Conservation (phyloP, 2,113 vertebrate genomes). For the Tapirus terrestris region DNA sequence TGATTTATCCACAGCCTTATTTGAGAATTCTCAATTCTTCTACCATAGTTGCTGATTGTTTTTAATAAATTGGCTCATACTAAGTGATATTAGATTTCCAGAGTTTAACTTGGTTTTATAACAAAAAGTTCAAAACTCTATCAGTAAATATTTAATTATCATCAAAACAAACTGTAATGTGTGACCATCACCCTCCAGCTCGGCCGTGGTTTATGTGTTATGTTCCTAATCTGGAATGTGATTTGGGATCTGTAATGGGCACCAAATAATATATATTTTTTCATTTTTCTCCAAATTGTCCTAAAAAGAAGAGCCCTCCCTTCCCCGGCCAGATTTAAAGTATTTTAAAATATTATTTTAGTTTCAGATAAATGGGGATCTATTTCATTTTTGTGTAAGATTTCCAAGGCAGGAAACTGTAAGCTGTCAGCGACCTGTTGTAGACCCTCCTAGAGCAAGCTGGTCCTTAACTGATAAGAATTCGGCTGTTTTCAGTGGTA, state of each 20-base stretch:
- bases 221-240: neutral
- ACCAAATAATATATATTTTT: neutral
- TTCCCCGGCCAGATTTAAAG: neutral
- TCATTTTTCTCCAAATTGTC: neutral
- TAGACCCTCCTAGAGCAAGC: neutral
- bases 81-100: neutral
- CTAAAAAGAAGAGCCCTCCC: neutral
- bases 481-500: neutral
- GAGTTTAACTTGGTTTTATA: neutral
- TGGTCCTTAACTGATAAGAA: neutral
- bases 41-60: neutral
- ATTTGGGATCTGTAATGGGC: neutral
- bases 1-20: neutral
- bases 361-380: neutral
- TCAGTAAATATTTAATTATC: neutral
- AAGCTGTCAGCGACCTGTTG: neutral
- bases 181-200: neutral
- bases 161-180: neutral
- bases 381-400: neutral
- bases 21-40: neutral
- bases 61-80: neutral
- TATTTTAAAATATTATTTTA: slow-evolving; percentile 30
- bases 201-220: neutral
- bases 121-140: neutral
- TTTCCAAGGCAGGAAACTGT: neutral